Percentiles rank a stretch among this genome's conserved stretches.
Evolutionary conservation across 2,888 invertebrate species (phyloP).

Genomic region (Himalopsyche japonica): DNA sequence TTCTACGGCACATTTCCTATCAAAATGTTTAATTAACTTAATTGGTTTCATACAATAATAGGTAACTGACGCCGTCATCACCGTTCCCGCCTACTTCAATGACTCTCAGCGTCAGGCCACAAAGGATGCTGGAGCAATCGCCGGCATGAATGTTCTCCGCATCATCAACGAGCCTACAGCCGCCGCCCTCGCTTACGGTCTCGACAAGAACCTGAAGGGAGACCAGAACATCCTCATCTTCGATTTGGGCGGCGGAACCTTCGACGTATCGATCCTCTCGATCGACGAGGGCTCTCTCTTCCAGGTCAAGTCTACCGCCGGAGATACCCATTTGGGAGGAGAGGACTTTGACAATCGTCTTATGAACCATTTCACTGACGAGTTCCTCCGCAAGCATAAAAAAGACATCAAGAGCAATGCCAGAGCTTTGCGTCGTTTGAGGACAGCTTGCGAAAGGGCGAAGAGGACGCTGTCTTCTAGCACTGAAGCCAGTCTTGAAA

Average conservation of each 20-base stretch:
- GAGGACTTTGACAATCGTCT: conserved; percentile 81
- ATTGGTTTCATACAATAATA: background rate
- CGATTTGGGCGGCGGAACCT: conserved; percentile 85
- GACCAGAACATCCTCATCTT: conserved; percentile 77
- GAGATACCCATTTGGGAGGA: conserved; percentile 79
- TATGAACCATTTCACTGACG: conserved; percentile 86
- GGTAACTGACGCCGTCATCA: conserved; percentile 77
- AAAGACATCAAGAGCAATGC: conserved; percentile 87
- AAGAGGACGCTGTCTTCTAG: conserved; percentile 86
- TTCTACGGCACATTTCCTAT: background rate
- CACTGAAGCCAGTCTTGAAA: conserved; percentile 91
- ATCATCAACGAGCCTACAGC: conserved; percentile 92
- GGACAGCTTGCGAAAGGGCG: conserved; percentile 90
- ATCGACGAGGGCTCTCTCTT: conserved; percentile 86
- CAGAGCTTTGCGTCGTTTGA: conserved; percentile 84
- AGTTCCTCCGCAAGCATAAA: conserved; percentile 92
- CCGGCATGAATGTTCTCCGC: conserved; percentile 84
- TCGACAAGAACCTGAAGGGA: conserved; percentile 74
- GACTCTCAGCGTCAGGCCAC: conserved; percentile 84
- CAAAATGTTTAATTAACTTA: background rate
- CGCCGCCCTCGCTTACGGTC: conserved; percentile 83
- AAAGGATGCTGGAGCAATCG: conserved; percentile 85
- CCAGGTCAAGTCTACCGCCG: conserved; percentile 79
- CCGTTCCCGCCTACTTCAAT: conserved; percentile 84
- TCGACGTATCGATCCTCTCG: conserved; percentile 88